These are phyloP conservation scores for Pituophis catenifer DNA, from an alignment of 2,113 vertebrate genomes.

Conservation along the genomic window DNA sequence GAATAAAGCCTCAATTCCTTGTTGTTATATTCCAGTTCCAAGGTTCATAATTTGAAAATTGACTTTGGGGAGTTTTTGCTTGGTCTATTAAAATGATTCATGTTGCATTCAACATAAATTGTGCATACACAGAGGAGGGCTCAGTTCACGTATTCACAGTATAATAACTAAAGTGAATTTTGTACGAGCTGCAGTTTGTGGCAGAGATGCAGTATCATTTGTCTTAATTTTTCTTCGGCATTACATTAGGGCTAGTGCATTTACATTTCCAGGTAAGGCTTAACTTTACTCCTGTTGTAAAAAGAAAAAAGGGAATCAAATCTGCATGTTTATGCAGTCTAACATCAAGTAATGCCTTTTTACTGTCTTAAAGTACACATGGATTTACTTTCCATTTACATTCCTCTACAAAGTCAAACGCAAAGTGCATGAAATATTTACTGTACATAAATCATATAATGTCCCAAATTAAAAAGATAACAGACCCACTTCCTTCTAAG, in stretches of 20 bases:
- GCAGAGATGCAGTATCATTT: constrained; percentile 81
- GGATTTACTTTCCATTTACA: constrained; percentile 93
- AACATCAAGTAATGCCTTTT: constrained; percentile 91
- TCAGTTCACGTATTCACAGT: constrained; percentile 73
- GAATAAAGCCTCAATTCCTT: constrained; percentile 74
- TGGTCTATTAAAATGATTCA: constrained; percentile 97
- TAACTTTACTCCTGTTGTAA: constrained; percentile 76
- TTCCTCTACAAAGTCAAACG: constrained; percentile 80
- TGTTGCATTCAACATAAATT: constrained; percentile 92
- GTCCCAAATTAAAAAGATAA: constrained; percentile 65
- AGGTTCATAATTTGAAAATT: constrained; percentile 88
- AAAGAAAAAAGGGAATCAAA: constrained; percentile 83
- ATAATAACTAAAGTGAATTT: constrained; percentile 85
- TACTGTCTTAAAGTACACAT: constrained; percentile 86
- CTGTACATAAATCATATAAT: constrained; percentile 64
- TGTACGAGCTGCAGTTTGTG: constrained; percentile 78
- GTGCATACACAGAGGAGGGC: constrained; percentile 91
- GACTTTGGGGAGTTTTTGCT: constrained; percentile 85
- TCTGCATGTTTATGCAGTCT: constrained; percentile 91
- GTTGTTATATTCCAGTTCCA: constrained; percentile 80
- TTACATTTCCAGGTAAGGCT: constrained; percentile 81
- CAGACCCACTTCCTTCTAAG: constrained; percentile 57
- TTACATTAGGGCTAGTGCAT: constrained; percentile 77
- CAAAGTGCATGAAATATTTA: constrained; percentile 90
- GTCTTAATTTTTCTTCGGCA: constrained; percentile 81